Evolutionary conservation across 2,888 invertebrate species (phyloP).

Genomic region (Ichneumoninae sp.): DNA sequence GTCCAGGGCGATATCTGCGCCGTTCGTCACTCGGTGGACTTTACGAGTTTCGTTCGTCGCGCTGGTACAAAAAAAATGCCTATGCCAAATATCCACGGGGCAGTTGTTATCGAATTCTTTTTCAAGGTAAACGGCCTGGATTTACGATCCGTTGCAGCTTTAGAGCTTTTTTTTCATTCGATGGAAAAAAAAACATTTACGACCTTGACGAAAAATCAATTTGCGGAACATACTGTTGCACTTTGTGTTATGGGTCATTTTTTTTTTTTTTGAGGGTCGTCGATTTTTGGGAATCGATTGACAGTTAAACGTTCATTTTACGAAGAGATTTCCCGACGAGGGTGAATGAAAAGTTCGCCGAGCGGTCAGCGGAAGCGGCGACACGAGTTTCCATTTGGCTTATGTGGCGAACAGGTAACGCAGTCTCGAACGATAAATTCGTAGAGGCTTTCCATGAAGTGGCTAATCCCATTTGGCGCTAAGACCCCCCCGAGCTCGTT

Average conservation of each 20-base stretch:
- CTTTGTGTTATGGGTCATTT: not conserved
- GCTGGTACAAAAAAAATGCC: slow-evolving; percentile 36
- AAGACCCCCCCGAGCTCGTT: slow-evolving; percentile 56
- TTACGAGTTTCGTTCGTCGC: slow-evolving; percentile 55
- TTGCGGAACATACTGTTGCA: not conserved
- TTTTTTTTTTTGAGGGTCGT: not conserved
- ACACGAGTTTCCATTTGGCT: slow-evolving; percentile 76
- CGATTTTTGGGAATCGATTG: not conserved
- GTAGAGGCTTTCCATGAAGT: slow-evolving; percentile 70
- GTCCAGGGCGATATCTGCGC: slow-evolving; percentile 54
- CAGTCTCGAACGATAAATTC: slow-evolving; percentile 76
- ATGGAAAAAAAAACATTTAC: not conserved
- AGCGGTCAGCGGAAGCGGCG: not conserved
- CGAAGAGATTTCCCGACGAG: not conserved
- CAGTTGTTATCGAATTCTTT: slow-evolving; percentile 3
- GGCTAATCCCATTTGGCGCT: slow-evolving; percentile 74
- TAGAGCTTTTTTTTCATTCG: slow-evolving; percentile 3
- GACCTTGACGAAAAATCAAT: slow-evolving; percentile 8
- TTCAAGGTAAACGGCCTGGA: not conserved
- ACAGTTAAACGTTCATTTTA: not conserved
- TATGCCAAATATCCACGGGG: slow-evolving; percentile 3
- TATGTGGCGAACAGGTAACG: slow-evolving; percentile 68
- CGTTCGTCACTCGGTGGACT: slow-evolving; percentile 60
- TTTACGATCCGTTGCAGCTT: slow-evolving; percentile 10
- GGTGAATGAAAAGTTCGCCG: not conserved